Base-by-base conservation (phyloP, 2,797 vertebrate species). In the Erpetoichthys calabaricus region DNA sequence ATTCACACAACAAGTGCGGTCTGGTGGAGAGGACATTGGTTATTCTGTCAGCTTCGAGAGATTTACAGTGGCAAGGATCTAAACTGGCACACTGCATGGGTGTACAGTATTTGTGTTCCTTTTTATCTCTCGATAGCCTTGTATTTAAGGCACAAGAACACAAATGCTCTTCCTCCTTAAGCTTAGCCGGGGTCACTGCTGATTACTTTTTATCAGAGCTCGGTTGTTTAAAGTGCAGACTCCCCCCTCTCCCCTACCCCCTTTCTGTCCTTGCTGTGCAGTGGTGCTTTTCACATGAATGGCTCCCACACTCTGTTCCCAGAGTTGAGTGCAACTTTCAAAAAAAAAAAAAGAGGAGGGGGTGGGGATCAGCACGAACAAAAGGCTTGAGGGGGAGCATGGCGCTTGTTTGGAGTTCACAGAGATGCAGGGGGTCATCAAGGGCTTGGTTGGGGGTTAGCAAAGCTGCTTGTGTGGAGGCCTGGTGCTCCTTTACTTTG, bases 401-500 rank as follows among this genome's bases (percentile, higher is more conserved):
- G 60, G 58, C 60, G 61, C 60, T 60, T 63, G 59, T 66, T 44
- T 64, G 58, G 65, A 61, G 59, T 47, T 53, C 46, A 42, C 45
- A n/a, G 55, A 73, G 57, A 58, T 50, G 8, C 5, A 5, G 42
- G 45, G 50, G 63, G 75, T 75, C 73, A 74, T 70, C 62, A 72
- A 62, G 69, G 57, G 62, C 55, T 62, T 7, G 52, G 57, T 51
- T 51, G 49, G 49, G 49, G 49, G 25, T 25, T 25, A 25, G 25
- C 25, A 25, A 25, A 25, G 25, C 25, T 25, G 25, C 25, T 25
- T 25, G 25, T 25, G 25, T 25, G 25, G 25, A 25, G 25, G 25
- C 25, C 25, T 25, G 25, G 25, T 25, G 25, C 25, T 25, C 25
- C 25, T 25, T 25, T 25, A 25, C 25, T 25, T 25, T 25, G 25